Evolutionary conservation across 2,888 invertebrate genomes (phyloP), one percentile per base, ranked within the genome.

Genomic region (Hydriomena furcata): DNA sequence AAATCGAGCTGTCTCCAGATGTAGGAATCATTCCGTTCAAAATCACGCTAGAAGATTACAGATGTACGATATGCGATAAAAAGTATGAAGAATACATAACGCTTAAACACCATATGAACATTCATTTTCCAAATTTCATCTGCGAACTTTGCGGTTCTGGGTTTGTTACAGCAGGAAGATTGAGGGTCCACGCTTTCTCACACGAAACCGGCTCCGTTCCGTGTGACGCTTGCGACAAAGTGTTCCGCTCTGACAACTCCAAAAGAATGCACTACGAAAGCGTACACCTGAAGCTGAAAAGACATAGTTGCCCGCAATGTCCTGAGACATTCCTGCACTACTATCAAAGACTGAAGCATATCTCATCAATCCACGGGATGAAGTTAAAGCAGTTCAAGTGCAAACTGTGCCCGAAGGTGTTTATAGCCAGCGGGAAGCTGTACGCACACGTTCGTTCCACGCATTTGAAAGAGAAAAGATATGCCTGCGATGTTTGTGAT

Each of bases 221-320:
- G n/a, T 92, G 92, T 50, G 87, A 89, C 0, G 78, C 67, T n/a
- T 92, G 92, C 45, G 79, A 84, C 7, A 92, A 92, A 65, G 73
- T 88, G 0, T 92, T 91, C 42, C 78, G 85, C 0, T 91, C 91
- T 0, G 79, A 78, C 17, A 87, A 87, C 58, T 76, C 83, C 0
- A 84, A 76, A 42, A 91, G 91, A 13, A 79, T 91, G 45, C 91
- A 92, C 48, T 76, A 82, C 36, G 91, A 91, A 0, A 82, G 79
- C 0, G 87, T 91, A 0, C 91, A 91, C 30, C 88, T 86, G 69
- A 82, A 81, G 52, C 82, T 82, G 0, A 84, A 82, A 51, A 67
- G 89, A 2, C 83, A 89, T 51, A 66, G 82, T 7, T 90, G 90
- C 36, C 83, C 87, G 0, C 79, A 86, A 25, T 90, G 90, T 32